Percentiles rank a stretch among this genome's conserved stretches.
Evolutionary conservation across 2,888 invertebrate species (phyloP).

Genomic region (Lymantria monacha): DNA sequence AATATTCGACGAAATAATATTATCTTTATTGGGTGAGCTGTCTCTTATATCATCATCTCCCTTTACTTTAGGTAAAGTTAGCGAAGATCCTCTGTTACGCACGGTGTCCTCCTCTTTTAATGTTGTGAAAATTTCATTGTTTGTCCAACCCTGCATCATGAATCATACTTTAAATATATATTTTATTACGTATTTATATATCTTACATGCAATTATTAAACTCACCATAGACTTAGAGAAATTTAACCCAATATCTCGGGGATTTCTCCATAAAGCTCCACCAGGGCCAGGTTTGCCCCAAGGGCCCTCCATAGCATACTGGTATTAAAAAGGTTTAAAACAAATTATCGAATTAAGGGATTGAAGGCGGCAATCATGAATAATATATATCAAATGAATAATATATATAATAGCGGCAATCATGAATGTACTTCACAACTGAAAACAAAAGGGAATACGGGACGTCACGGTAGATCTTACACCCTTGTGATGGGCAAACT

Average conservation of each 20-base stretch:
- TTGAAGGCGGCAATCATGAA: no score
- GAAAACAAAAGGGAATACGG: no score
- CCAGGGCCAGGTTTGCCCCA: constrained; percentile 88
- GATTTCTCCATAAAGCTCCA: constrained; percentile 88
- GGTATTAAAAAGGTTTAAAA: constrained; percentile 33
- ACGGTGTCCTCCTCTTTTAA: constrained; percentile 51
- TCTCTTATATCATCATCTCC: constrained; percentile 58
- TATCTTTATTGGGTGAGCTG: constrained; percentile 45
- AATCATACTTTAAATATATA: neutral
- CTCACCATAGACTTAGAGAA: constrained; percentile 90
- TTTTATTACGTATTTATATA: neutral
- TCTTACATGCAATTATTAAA: neutral
- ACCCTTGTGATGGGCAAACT: no score
- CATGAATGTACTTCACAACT: no score
- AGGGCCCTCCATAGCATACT: constrained; percentile 75
- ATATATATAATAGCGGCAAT: no score
- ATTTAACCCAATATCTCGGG: constrained; percentile 86
- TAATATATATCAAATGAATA: no score
- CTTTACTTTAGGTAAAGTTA: constrained; percentile 78
- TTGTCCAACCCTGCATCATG: constrained; percentile 70
- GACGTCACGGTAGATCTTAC: no score
- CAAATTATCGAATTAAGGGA: constrained; percentile 4
- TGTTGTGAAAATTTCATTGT: constrained; percentile 67
- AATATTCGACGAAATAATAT: constrained; percentile 41
- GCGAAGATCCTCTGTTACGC: constrained; percentile 62